phyloP scores from a whole-genome alignment of 2,797 vertebrate species.

The Cercopithecus petaurista region DNA sequence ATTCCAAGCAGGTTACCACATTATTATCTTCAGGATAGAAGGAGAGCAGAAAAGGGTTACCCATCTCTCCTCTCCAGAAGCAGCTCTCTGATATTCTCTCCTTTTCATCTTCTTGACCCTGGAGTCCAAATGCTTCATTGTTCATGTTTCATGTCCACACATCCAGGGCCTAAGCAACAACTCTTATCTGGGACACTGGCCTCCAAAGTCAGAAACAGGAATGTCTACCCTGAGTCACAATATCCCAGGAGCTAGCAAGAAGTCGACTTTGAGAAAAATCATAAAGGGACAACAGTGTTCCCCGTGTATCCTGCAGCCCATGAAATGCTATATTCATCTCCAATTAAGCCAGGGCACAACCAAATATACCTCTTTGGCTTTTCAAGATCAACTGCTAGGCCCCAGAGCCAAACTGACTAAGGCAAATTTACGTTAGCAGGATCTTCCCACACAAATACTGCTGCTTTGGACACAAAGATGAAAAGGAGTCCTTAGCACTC shows the following conservation, averaged over 20 bases:
- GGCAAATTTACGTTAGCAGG: background rate
- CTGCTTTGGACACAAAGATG: background rate
- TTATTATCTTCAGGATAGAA: background rate
- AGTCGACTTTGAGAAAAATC: conserved; percentile 5
- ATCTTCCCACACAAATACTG: background rate
- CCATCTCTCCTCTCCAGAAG: background rate
- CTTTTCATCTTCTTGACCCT: conserved; percentile 77
- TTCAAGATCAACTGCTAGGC: background rate
- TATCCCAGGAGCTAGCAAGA: conserved; percentile 18
- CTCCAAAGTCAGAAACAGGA: background rate
- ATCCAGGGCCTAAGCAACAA: conserved; percentile 67
- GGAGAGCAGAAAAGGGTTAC: background rate
- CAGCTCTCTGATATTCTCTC: background rate
- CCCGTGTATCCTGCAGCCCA: background rate
- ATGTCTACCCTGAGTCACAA: background rate
- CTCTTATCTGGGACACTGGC: conserved; percentile 75
- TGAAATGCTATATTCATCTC: conserved; percentile 13
- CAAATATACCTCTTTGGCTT: background rate
- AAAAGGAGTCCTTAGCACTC: background rate
- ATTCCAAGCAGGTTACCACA: background rate
- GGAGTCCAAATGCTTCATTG: conserved; percentile 67
- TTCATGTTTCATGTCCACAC: conserved; percentile 48
- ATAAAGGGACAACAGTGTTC: background rate
- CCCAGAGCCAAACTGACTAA: background rate
- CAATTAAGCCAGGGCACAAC: background rate